Base-by-base conservation (phyloP, 2,797 vertebrate species). In the Tadarida brasiliensis region DNA sequence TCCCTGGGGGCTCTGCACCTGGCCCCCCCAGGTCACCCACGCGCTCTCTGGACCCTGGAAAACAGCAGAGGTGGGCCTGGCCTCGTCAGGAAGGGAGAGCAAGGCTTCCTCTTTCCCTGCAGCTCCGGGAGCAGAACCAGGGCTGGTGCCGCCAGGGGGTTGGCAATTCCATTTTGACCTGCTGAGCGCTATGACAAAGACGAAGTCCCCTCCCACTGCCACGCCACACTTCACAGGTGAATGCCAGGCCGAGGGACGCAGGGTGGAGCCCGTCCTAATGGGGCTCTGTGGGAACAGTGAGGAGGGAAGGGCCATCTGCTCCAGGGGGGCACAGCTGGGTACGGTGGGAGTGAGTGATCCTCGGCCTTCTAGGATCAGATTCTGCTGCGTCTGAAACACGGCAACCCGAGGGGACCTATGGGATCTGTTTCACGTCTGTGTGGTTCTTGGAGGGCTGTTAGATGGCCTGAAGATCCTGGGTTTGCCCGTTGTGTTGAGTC, bases 261-360 rank as follows among this genome's bases (percentile, higher is more conserved):
- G 54, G 2, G 33, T 30, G 19, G 47, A 16, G 4, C 33, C 65
- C 20, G 17, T 59, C 26, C 11, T 44, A 3, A 17, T 6, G 1
- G 44, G 20, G 1, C 57, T 78, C 47, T 44, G 11, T 59, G 83
- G 39, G n/a, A 51, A 3, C 0, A 0, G 0, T 2, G 26, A 20
- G 44, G 24, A 33, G 33, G 11, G 39, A 51, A 33, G 22, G 20
- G 3, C 20, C 5, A 3, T 77, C 54, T 70, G 35, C 28, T 47
- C 5, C n/a, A 17, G 26, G 28, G 71, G 51, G 65, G 11, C 0
- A 8, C 0, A 44, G 83, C 35, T 74, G 16, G 51, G 51, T 11
- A 7, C 6, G 51, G 39, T 44, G 7, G 39, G 39, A 44, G 39
- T 7, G 7, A 44, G 39, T 44, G 39, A 4, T 44, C 86, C 82